phyloP scores from a whole-genome alignment of 2,888 invertebrate genomes.

The Leptinotarsa rubiginosa region DNA sequence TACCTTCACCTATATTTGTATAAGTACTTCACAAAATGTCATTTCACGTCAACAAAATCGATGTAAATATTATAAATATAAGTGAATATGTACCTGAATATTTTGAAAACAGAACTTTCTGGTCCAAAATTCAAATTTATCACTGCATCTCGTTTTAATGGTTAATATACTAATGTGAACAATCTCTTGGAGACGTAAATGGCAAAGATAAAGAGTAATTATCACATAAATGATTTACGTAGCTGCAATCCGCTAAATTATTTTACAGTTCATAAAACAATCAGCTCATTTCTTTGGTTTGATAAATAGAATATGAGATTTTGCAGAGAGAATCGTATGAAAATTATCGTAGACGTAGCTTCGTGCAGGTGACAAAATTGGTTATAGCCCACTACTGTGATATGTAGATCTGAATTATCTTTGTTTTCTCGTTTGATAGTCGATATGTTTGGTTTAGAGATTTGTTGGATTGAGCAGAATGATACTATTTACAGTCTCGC shows the following conservation, averaged over 20 bases:
- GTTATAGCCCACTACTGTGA: too few species aligned
- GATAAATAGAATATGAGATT: not conserved
- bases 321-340: not conserved
- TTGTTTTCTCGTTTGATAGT: too few species aligned
- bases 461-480: too few species aligned
- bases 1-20: too few species aligned
- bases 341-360: not conserved
- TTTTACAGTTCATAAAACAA: conserved; percentile 14
- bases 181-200: not conserved
- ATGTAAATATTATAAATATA: too few species aligned
- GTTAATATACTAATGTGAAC: not conserved
- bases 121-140: not conserved
- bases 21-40: too few species aligned
- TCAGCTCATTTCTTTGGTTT: not conserved
- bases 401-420: too few species aligned
- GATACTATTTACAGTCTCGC: too few species aligned
- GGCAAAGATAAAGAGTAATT: conserved; percentile 8
- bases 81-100: not conserved
- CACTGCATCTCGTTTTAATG: not conserved
- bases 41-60: too few species aligned
- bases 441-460: too few species aligned
- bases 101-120: not conserved
- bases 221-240: not conserved
- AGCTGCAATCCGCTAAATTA: conserved; percentile 12
- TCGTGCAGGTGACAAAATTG: too few species aligned